Base-by-base conservation (phyloP, 2,113 vertebrate species). In the Tyrannus savana region DNA sequence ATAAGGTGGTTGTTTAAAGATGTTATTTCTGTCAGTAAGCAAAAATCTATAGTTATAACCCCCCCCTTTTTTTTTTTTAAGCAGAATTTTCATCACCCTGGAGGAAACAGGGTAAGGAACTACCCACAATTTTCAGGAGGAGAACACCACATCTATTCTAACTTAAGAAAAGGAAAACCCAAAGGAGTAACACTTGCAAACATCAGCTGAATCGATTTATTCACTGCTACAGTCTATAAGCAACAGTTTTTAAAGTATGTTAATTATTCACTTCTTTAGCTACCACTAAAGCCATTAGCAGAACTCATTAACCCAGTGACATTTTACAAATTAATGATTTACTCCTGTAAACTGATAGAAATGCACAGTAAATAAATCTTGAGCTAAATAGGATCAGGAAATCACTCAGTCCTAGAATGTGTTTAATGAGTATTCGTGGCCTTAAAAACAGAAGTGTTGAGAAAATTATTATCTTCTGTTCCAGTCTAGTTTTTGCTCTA, bases 201-300 rank as follows among this genome's bases (percentile, higher is more conserved):
- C 41, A 53, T 33, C 73, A 75, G 15, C 18, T 58, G 69, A 89
- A 89, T 73, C 64, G 37, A 69, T 72, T 79, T 62, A 73, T 19
- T 72, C 39, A 41, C 25, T 75, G 31, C 53, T 53, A 5, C 23
- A 53, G 39, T 47, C 42, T 28, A 42, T n/a, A 72, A 64, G 56
- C 75, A 95, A 72, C 12, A 30, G 14, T 37, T 84, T 95, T 75
- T 12, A 64, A 84, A 64, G 6, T 19, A 22, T 10, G 9, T 59
- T 86, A 42, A 69, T 90, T 77, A 92, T 93, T 76, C 59, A 79
- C 49, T 79, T 87, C 78, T 85, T 72, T 77, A 94, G 60, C 52
- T 89, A 81, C 37, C 56, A 85, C 50, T 69, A 83, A 84, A 84
- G 62, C 63, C 94, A 95, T 96, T 87, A 96, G 62, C 42, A 90